Percentiles rank a stretch among this genome's conserved stretches.
These are phyloP conservation scores for Lycaena phlaeas DNA, from an alignment of 2,888 invertebrate species.

Conservation along the genomic window DNA sequence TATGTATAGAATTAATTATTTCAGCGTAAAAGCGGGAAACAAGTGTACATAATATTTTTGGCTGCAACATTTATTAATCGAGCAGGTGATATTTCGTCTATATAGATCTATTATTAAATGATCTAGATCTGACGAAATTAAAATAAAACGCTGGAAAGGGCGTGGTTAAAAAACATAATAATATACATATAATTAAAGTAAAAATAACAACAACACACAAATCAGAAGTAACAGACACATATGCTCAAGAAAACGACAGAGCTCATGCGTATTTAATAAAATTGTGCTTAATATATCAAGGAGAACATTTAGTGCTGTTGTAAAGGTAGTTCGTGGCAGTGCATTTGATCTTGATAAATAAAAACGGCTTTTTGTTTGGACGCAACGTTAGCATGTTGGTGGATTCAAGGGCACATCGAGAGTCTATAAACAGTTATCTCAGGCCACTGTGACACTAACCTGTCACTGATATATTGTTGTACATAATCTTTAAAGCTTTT, in stretches of 20 bases:
- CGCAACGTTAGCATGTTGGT: conserved; percentile 32
- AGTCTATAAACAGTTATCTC: conserved; percentile 42
- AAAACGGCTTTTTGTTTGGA: conserved; percentile 31
- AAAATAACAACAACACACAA: conserved; percentile 25
- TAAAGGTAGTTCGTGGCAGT: conserved; percentile 45
- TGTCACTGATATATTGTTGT: conserved; percentile 67
- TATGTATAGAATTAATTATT: too few species aligned
- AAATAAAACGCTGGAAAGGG: conserved; percentile 6
- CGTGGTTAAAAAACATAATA: conserved; percentile 10
- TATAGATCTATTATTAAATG: conserved; percentile 2
- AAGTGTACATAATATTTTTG: background rate
- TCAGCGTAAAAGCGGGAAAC: background rate
- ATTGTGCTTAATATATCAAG: conserved; percentile 43
- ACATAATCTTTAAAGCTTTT: conserved; percentile 71
- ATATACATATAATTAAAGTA: conserved; percentile 19
- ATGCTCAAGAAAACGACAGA: conserved; percentile 30
- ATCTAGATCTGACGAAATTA: background rate
- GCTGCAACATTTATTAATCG: background rate
- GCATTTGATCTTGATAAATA: conserved; percentile 35
- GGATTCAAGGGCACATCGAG: conserved; percentile 50
- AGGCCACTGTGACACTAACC: conserved; percentile 68
- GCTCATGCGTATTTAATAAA: conserved; percentile 45
- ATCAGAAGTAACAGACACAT: conserved; percentile 10
- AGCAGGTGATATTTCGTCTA: background rate
- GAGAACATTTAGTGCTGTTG: conserved; percentile 60